Conservation (phyloP, 2,797 vertebrate genomes). For the Sylvia borin region DNA sequence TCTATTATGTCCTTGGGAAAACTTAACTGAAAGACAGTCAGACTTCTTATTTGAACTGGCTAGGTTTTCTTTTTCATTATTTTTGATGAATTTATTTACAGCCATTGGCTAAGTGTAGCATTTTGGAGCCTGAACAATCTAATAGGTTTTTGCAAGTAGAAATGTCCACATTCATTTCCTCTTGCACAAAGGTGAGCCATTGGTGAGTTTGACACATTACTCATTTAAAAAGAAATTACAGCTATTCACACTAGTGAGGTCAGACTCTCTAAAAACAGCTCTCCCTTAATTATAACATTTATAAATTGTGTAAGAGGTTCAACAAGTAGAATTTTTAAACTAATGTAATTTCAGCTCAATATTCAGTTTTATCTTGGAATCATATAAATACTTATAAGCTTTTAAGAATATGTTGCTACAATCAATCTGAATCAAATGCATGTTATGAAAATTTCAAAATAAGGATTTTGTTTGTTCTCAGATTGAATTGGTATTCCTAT, state of each 20-base stretch:
- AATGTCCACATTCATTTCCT: background rate
- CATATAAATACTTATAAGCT: fast-evolving
- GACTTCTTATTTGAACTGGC: background rate
- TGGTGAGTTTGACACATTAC: background rate
- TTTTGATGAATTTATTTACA: background rate
- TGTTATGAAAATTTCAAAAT: background rate
- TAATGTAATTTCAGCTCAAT: background rate
- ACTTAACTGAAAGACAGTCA: background rate
- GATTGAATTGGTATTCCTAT: background rate
- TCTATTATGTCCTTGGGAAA: background rate
- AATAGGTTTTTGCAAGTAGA: background rate
- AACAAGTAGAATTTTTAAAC: background rate
- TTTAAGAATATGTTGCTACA: background rate
- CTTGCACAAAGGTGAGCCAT: background rate
- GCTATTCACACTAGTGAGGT: background rate
- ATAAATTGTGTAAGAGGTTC: background rate
- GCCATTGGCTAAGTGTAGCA: background rate
- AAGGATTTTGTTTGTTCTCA: background rate
- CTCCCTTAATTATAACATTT: background rate
- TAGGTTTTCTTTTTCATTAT: background rate
- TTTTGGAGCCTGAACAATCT: background rate
- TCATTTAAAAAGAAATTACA: background rate
- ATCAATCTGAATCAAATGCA: background rate
- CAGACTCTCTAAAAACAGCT: background rate
- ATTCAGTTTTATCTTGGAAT: background rate